Percentiles rank a stretch among this genome's conserved stretches.
Conservation (phyloP, 2,888 invertebrate genomes). For the Pocota personata region DNA sequence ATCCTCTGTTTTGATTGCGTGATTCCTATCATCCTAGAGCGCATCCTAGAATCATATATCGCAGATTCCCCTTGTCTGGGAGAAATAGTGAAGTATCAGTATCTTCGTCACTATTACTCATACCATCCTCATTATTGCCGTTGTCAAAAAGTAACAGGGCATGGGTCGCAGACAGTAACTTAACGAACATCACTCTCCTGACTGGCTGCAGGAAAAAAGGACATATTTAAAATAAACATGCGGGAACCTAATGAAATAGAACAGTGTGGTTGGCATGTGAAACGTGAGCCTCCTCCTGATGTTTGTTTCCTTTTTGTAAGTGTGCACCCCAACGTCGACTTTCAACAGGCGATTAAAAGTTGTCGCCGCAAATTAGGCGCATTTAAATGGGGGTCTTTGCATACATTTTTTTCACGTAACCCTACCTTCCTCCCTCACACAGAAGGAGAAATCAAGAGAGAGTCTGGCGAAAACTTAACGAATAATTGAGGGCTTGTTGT, state of each 20-base stretch:
- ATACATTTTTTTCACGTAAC: slow-evolving; percentile 32
- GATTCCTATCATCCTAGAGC: slow-evolving; percentile 28
- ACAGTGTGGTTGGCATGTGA: slow-evolving; percentile 14
- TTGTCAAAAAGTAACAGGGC: slow-evolving; percentile 32
- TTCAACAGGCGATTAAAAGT: slow-evolving; percentile 74
- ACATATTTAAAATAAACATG: slow-evolving; percentile 26
- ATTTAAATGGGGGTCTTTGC: slow-evolving; percentile 62
- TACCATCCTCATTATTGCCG: slow-evolving; percentile 52
- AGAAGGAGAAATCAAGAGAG: neutral
- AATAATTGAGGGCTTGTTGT: neutral
- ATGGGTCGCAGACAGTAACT: slow-evolving; percentile 56
- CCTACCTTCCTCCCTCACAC: neutral
- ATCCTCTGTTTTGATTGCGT: slow-evolving; percentile 59
- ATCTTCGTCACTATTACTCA: slow-evolving; percentile 36
- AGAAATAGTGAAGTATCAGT: slow-evolving; percentile 36
- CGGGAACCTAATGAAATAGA: slow-evolving; percentile 25
- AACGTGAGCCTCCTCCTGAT: slow-evolving; percentile 2
- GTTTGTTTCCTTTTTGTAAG: neutral
- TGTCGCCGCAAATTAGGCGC: slow-evolving; percentile 65
- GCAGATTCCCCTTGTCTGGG: slow-evolving; percentile 37
- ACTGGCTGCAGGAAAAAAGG: slow-evolving; percentile 4
- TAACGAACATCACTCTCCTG: slow-evolving; percentile 57
- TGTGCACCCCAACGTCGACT: slow-evolving; percentile 28
- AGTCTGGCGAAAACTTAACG: slow-evolving; percentile 45
- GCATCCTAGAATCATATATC: slow-evolving; percentile 59